Evolutionary conservation across 2,888 invertebrate genomes (phyloP).

Genomic region (Cheiracanthium punctorium): DNA sequence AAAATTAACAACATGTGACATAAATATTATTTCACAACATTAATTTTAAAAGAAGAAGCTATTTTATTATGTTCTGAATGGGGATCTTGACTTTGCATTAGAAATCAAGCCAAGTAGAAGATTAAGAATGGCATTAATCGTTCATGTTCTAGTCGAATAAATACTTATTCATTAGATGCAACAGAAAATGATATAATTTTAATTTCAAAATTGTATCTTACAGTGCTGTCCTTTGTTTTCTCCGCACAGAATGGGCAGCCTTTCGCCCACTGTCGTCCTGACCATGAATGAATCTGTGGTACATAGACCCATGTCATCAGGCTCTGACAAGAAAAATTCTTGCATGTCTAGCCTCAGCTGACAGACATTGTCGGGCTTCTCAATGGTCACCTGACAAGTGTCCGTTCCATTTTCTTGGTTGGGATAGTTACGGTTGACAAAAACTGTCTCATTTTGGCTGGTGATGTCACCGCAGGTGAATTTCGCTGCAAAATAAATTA

Average conservation of each 20-base stretch:
- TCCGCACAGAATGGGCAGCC: slow-evolving; percentile 86
- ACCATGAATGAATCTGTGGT: slow-evolving; percentile 87
- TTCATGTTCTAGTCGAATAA: too few species aligned
- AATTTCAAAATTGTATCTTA: too few species aligned
- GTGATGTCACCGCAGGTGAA: slow-evolving; percentile 77
- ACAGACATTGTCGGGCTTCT: slow-evolving; percentile 88
- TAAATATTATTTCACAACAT: too few species aligned
- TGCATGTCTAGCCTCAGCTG: slow-evolving; percentile 87
- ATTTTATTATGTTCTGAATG: too few species aligned
- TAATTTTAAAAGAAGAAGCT: too few species aligned
- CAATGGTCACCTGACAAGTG: slow-evolving; percentile 88
- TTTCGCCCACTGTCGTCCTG: slow-evolving; percentile 72
- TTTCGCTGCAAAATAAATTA: slow-evolving; percentile 81
- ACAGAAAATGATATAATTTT: too few species aligned
- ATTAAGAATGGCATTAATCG: too few species aligned
- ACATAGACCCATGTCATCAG: slow-evolving; percentile 80
- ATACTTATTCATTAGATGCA: too few species aligned
- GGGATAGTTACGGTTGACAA: slow-evolving; percentile 81
- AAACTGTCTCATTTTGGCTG: slow-evolving; percentile 67
- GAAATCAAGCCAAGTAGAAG: too few species aligned
- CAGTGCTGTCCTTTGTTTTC: slow-evolving; percentile 88
- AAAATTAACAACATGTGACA: too few species aligned
- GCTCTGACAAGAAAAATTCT: slow-evolving; percentile 79
- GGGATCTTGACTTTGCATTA: too few species aligned
- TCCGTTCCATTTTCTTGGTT: slow-evolving; percentile 85